phyloP scores from a whole-genome alignment of 2,888 invertebrate species.

The Trichopria drosophilae region DNA sequence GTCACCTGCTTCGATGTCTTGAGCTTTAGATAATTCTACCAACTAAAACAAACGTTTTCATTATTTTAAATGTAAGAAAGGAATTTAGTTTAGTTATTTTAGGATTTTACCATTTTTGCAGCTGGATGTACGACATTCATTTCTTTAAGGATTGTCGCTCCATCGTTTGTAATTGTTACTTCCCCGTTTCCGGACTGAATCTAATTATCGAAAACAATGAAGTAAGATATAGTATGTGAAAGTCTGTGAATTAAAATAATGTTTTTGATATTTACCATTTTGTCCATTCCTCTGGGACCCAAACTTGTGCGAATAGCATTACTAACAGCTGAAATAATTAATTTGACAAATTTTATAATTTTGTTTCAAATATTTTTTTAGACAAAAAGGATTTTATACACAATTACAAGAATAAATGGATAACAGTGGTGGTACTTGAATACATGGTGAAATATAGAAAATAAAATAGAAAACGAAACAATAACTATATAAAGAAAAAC shows the following conservation, averaged over 20 bases:
- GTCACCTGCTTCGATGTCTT: constrained; percentile 99
- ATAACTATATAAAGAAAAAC: no score
- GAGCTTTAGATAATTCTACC: constrained; percentile 96
- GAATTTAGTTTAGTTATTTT: no score
- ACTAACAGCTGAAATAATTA: constrained; percentile 79
- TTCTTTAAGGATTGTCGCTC: constrained; percentile 98
- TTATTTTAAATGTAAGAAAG: constrained; percentile 5
- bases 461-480: no score
- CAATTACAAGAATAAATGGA: no score
- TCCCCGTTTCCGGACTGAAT: constrained; percentile 96
- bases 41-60: constrained; percentile 64
- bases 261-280: constrained; percentile 75
- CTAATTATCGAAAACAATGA: constrained; percentile 58
- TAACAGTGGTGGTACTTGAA: no score
- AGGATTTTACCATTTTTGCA: constrained; percentile 86
- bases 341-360: no score
- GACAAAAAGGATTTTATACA: no score
- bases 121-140: constrained; percentile 99
- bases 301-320: constrained; percentile 98
- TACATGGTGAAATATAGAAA: no score
- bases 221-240: constrained; percentile 4
- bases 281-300: constrained; percentile 99
- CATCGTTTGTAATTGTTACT: constrained; percentile 99
- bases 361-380: no score
- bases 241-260: constrained; percentile 2